Evolutionary conservation across 2,888 invertebrate species (phyloP).

Genomic region (Limnephilus auricula): DNA sequence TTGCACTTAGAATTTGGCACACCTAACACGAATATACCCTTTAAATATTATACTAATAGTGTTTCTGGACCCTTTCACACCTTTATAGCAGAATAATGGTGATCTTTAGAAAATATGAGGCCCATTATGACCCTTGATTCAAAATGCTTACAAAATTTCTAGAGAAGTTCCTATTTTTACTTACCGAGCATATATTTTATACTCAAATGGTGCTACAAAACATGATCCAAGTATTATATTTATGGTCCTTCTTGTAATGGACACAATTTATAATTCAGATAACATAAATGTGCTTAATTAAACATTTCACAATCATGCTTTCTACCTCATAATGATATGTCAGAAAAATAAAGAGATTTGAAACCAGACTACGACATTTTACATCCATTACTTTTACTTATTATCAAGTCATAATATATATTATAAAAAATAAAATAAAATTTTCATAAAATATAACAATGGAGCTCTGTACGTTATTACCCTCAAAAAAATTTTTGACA

Average conservation of each 20-base stretch:
- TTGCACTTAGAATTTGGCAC: background rate
- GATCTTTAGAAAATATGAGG: background rate
- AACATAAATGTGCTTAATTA: background rate
- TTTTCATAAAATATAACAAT: background rate
- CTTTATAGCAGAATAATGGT: background rate
- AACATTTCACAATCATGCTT: too few relatives aligned
- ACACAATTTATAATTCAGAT: background rate
- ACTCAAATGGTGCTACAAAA: background rate
- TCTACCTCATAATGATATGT: too few relatives aligned
- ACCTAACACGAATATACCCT: background rate
- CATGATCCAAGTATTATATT: background rate
- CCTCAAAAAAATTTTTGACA: too few relatives aligned
- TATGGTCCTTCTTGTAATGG: background rate
- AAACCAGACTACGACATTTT: too few relatives aligned
- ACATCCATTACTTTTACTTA: too few relatives aligned
- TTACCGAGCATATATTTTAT: background rate
- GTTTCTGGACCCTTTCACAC: background rate
- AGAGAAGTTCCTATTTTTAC: background rate
- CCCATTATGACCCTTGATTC: background rate
- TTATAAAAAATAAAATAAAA: background rate
- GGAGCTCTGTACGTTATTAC: too few relatives aligned
- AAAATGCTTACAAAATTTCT: background rate
- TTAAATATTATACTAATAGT: constrained; percentile 7
- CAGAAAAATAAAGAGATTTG: too few relatives aligned
- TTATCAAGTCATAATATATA: too few relatives aligned